These are phyloP conservation scores for Lasioglossum malachurum DNA, from an alignment of 2,888 invertebrate species.

Conservation along the genomic window DNA sequence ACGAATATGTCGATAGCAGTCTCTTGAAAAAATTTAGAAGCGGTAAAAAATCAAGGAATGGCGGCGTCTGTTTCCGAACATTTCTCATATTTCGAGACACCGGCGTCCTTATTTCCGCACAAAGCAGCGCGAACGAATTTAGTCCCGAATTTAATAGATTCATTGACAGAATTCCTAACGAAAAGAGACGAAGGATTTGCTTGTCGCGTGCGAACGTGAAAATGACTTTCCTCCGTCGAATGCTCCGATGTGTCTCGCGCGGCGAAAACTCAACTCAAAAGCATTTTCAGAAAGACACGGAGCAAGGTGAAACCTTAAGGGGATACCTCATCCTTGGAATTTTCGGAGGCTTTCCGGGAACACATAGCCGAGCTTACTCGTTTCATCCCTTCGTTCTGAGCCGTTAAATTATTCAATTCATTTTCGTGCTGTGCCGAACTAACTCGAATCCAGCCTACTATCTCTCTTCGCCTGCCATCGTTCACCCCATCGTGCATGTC, in stretches of 20 bases:
- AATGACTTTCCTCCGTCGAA: constrained; percentile 56
- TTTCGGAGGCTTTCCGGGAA: constrained; percentile 58
- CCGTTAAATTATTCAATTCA: constrained; percentile 77
- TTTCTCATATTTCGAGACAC: too few relatives aligned
- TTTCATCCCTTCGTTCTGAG: constrained; percentile 65
- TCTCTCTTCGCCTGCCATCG: not conserved
- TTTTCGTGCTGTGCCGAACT: constrained; percentile 65
- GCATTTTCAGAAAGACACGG: constrained; percentile 27
- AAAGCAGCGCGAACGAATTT: not conserved
- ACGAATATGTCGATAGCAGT: too few relatives aligned
- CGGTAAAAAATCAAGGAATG: too few relatives aligned
- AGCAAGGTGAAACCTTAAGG: constrained; percentile 51
- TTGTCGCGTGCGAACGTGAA: constrained; percentile 14
- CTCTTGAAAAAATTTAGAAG: too few relatives aligned
- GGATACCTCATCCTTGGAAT: constrained; percentile 56
- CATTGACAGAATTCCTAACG: constrained; percentile 19
- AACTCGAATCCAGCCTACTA: constrained; percentile 53
- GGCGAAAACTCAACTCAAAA: constrained; percentile 49
- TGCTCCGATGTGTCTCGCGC: constrained; percentile 29
- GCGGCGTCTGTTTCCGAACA: too few relatives aligned
- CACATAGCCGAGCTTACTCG: constrained; percentile 65
- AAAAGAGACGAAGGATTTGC: not conserved
- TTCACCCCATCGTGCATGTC: constrained; percentile 1
- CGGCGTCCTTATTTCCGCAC: not conserved
- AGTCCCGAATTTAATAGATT: not conserved